A percentile compares a stretch with the other conserved stretches of the same genome.
Evolutionary conservation across 2,113 vertebrate species (phyloP).

Genomic region (Blennius ocellaris): DNA sequence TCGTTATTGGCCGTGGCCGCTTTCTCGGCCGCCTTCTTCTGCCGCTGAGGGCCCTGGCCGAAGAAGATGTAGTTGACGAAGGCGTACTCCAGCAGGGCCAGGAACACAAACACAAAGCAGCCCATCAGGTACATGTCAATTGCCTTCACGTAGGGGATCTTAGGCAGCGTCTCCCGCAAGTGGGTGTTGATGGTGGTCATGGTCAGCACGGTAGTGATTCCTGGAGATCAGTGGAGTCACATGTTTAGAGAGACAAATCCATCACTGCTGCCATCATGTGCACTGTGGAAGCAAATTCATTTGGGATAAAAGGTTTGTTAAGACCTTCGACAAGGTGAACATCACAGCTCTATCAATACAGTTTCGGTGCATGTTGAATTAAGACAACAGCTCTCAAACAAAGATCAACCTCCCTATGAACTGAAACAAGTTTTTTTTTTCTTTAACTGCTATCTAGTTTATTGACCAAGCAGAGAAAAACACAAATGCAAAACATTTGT

Average conservation of each 20-base stretch:
- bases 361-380: conserved; percentile 1
- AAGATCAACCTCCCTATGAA: too few species aligned
- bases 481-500: too few species aligned
- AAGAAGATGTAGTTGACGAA: conserved; percentile 99
- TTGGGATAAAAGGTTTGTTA: background rate
- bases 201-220: conserved; percentile 98
- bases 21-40: conserved; percentile 98
- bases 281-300: background rate
- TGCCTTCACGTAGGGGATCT: conserved; percentile 99
- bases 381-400: background rate
- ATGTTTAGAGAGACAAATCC: conserved; percentile 46
- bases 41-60: conserved; percentile 96
- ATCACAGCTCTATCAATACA: background rate
- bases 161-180: conserved; percentile 97
- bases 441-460: too few species aligned
- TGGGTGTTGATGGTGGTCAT: conserved; percentile 99
- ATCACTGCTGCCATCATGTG: background rate
- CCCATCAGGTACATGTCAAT: conserved; percentile 99
- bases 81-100: conserved; percentile 98
- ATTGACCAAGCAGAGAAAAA: too few species aligned
- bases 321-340: background rate
- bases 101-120: conserved; percentile 99
- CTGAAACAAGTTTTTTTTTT: too few species aligned
- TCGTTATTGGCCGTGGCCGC: conserved; percentile 96
- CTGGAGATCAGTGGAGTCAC: conserved; percentile 79